phyloP scores from a whole-genome alignment of 2,888 invertebrate genomes.

The Amblyjoppa fuscipennis region DNA sequence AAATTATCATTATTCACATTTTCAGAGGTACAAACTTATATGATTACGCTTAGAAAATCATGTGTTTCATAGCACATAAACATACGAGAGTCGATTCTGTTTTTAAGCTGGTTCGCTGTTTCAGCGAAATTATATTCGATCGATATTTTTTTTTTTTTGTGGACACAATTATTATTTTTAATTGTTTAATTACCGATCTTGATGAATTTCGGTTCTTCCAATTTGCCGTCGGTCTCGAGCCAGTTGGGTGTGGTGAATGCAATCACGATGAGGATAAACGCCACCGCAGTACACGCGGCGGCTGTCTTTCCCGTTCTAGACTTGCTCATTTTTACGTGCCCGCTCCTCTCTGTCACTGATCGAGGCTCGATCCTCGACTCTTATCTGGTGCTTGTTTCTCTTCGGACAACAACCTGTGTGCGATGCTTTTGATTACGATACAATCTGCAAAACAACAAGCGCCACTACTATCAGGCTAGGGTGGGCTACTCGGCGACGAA shows the following conservation, averaged over 20 bases:
- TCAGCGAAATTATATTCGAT: not conserved
- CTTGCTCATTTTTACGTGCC: conserved; percentile 85
- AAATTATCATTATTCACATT: not conserved
- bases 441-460: conserved; percentile 25
- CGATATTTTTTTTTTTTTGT: not conserved
- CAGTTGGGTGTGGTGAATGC: conserved; percentile 98
- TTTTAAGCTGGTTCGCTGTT: no score
- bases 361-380: conserved; percentile 68
- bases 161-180: not conserved
- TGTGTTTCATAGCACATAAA: not conserved
- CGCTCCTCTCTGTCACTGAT: not conserved
- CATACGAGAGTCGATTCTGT: not conserved
- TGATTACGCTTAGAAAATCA: not conserved
- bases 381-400: not conserved
- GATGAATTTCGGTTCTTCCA: conserved; percentile 92
- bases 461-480: not conserved
- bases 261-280: conserved; percentile 93
- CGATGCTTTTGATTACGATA: conserved; percentile 59
- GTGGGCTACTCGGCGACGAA: not conserved
- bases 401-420: not conserved
- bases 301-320: conserved; percentile 94
- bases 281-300: conserved; percentile 92
- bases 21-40: not conserved
- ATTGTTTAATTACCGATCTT: conserved; percentile 89
- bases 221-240: conserved; percentile 95